phyloP scores from a whole-genome alignment of 2,888 invertebrate genomes.

The Trachelus tabidus region DNA sequence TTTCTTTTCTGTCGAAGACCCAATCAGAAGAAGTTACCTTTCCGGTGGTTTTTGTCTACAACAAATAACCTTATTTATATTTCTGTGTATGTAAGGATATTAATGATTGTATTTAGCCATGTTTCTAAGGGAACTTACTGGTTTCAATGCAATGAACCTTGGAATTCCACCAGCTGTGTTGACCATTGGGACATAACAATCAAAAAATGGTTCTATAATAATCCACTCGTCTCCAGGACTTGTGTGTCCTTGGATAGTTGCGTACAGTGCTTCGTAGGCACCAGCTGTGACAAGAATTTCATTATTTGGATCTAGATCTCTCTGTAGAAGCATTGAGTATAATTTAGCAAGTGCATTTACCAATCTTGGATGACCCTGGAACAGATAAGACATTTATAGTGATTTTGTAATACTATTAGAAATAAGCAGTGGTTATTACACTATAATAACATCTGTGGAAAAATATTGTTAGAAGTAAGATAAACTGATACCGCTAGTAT shows the following conservation, averaged over 20 bases:
- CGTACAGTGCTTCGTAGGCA: conserved; percentile 94
- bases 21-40: conserved; percentile 83
- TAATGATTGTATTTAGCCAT: not conserved
- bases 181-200: conserved; percentile 97
- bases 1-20: conserved; percentile 85
- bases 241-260: conserved; percentile 87
- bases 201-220: conserved; percentile 98
- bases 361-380: conserved; percentile 91
- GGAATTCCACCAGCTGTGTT: conserved; percentile 87
- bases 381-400: conserved; percentile 31
- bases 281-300: conserved; percentile 92
- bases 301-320: conserved; percentile 83
- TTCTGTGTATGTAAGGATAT: not conserved
- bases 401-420: not conserved
- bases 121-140: conserved; percentile 69
- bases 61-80: conserved; percentile 16
- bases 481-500: too few species aligned
- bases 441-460: conserved; percentile 11
- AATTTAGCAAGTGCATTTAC: conserved; percentile 86
- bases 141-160: conserved; percentile 86
- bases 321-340: conserved; percentile 82
- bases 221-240: conserved; percentile 92
- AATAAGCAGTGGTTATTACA: conserved; percentile 16
- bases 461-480: conserved; percentile 1
- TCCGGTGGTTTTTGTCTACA: conserved; percentile 67